phyloP scores from a whole-genome alignment of 2,797 vertebrate genomes.

The Heliangelus exortis region DNA sequence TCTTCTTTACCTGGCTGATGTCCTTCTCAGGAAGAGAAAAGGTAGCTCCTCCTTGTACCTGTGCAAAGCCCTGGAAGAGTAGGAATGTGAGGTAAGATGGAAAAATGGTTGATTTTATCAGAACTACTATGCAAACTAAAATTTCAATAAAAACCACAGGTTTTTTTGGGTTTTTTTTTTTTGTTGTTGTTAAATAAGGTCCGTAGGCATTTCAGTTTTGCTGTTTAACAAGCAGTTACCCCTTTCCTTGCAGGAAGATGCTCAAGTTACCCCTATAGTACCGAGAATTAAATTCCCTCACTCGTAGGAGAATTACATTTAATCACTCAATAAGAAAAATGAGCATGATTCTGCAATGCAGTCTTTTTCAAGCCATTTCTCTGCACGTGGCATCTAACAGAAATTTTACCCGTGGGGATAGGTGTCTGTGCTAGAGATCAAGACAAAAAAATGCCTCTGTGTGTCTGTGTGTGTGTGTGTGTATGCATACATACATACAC shows the following conservation, averaged over 20 bases:
- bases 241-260: background rate
- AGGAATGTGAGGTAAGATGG: background rate
- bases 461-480: background rate
- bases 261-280: too few species aligned
- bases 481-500: background rate
- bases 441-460: background rate
- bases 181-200: background rate
- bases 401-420: too few species aligned
- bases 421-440: background rate
- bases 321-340: background rate
- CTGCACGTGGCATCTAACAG: background rate
- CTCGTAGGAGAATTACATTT: background rate
- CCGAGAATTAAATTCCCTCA: background rate
- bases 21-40: background rate
- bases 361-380: background rate
- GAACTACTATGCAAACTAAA: background rate
- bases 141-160: too few species aligned
- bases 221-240: background rate
- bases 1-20: background rate
- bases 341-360: background rate
- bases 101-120: background rate
- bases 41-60: accelerated
- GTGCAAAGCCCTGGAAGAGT: background rate
- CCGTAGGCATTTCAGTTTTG: background rate
- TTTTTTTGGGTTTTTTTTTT: background rate